Evolutionary conservation across 2,113 vertebrate species (phyloP), one percentile per base, ranked within the genome.

Genomic region (Oryzias curvinotus): DNA sequence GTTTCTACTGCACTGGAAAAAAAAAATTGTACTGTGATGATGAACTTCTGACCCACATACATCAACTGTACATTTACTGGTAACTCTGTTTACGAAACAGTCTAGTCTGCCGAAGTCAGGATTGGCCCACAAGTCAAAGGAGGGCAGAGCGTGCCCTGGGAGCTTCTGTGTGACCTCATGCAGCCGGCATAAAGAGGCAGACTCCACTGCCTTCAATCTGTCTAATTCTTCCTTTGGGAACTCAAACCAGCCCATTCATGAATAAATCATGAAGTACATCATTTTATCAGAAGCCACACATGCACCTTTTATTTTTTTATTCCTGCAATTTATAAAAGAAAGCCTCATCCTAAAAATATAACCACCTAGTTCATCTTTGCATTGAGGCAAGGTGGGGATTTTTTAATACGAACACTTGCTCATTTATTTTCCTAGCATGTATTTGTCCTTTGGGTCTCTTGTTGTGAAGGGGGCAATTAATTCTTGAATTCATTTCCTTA

Each of bases 191-290:
- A 8, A 47, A 82, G 64, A 65, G 73, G 47, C 64, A 43, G 15
- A 68, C 51, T 41, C 26, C 18, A 43, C 52, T 25, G 60, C 68
- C 63, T 76, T 65, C 74, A 67, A 46, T 73, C 65, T 44, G 25
- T 68, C 67, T 78, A 73, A 79, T 67, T 59, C 57, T 44, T 58
- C 85, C 82, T 75, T n/a, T 41, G 84, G 73, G 89, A 36, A 84
- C 56, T 64, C 57, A 13, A 57, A 56, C 68, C 62, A 68, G 62
- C 82, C 62, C 68, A 75, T 56, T 57, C 56, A 88, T 90, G 81
- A 89, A 90, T 91, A 88, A 91, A 59, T 75, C 75, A 91, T 90
- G 73, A 85, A 57, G 50, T 62, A 44, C 46, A 25, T 74, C 51
- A 67, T 66, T 84, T 74, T 73, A 65, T 85, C 62, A 52, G 66